Conservation (phyloP, 2,797 vertebrate species). For the Peromyscus nudipes region DNA sequence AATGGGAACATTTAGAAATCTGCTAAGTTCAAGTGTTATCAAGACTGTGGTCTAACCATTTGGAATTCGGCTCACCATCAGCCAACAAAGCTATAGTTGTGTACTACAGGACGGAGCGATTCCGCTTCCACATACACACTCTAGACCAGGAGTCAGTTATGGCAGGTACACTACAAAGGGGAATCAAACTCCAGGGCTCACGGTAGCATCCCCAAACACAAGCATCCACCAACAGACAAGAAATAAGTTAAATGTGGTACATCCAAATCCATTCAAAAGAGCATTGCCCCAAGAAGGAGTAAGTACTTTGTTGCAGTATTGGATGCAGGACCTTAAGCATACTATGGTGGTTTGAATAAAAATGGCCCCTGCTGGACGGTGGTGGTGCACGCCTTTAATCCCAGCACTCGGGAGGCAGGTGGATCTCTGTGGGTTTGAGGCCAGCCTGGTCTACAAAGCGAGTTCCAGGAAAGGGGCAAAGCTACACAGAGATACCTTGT, state of each 20-base stretch:
- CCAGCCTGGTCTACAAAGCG: too few species aligned
- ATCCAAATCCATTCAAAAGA: not conserved
- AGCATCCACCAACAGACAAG: not conserved
- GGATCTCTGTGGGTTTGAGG: too few species aligned
- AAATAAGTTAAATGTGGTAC: not conserved
- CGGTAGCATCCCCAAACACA: not conserved
- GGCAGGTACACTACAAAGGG: not conserved
- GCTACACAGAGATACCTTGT: too few species aligned
- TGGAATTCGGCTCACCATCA: not conserved
- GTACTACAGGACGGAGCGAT: not conserved
- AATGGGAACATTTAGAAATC: not conserved
- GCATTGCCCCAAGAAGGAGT: not conserved
- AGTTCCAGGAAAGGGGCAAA: too few species aligned
- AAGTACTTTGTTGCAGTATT: not conserved
- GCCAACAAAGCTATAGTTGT: not conserved
- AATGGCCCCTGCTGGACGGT: not conserved
- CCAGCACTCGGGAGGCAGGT: too few species aligned
- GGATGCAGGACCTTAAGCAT: not conserved
- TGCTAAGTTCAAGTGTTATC: slow-evolving; percentile 17
- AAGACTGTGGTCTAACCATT: not conserved
- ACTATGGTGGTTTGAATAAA: not conserved
- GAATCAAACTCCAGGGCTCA: not conserved
- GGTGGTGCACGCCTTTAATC: too few species aligned
- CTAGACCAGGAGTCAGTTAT: not conserved
- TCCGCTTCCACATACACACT: not conserved